Evolutionary conservation across 1,140 invertebrate genomes (phyloP).

Genomic region (Apis mellifera): DNA sequence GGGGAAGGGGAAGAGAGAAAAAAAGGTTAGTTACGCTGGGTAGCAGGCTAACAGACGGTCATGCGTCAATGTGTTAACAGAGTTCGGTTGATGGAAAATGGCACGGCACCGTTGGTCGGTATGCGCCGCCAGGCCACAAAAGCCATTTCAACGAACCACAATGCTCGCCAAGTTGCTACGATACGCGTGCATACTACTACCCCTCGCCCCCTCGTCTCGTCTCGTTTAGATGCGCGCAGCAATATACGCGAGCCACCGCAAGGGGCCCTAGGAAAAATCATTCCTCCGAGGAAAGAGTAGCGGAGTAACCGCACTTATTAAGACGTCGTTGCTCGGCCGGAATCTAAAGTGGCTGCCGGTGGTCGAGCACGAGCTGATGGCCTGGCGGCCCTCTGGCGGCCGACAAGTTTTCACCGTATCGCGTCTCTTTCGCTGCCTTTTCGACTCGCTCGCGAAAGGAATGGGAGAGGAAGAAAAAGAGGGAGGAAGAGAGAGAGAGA

Average conservation of each 20-base stretch:
- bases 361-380: conserved; percentile 63
- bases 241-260: conserved; percentile 64
- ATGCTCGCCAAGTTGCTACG: conserved; percentile 58
- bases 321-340: conserved; percentile 76
- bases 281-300: conserved; percentile 56
- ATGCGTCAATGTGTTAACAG: conserved; percentile 63
- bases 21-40: conserved; percentile 21
- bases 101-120: conserved; percentile 69
- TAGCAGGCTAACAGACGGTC: conserved; percentile 57
- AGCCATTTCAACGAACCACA: conserved; percentile 77
- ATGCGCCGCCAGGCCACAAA: conserved; percentile 72
- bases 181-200: conserved; percentile 49
- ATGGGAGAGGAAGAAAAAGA: too few species aligned
- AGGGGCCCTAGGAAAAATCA: conserved; percentile 57
- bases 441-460: conserved; percentile 1
- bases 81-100: conserved; percentile 70
- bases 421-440: neutral
- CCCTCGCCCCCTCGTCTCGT: neutral
- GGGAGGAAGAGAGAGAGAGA: too few species aligned
- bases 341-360: conserved; percentile 72
- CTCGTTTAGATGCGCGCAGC: conserved; percentile 63
- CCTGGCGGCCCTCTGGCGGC: conserved; percentile 1
- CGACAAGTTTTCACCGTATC: neutral
- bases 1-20: neutral
- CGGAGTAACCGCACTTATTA: conserved; percentile 79